Conservation (phyloP, 2,113 vertebrate species). For the Podarcis raffonei region DNA sequence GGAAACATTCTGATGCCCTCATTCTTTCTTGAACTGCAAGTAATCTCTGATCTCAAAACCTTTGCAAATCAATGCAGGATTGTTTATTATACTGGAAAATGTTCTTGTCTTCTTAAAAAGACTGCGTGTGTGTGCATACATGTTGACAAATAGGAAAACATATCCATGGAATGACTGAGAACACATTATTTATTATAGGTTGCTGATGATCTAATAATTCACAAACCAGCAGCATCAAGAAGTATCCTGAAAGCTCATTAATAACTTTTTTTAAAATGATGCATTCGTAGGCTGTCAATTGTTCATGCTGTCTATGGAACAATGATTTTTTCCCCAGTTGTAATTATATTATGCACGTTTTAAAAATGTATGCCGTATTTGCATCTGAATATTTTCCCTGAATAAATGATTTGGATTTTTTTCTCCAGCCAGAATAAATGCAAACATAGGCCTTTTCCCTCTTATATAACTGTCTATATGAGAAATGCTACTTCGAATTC, state of each 20-base stretch:
- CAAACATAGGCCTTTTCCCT: constrained; percentile 49
- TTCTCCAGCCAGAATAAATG: constrained; percentile 59
- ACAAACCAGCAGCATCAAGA: constrained; percentile 57
- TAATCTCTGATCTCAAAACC: constrained; percentile 22
- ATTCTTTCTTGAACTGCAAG: not conserved
- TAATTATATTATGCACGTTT: constrained; percentile 24
- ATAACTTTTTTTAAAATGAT: constrained; percentile 66
- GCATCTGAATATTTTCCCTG: constrained; percentile 35
- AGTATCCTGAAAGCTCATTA: constrained; percentile 65
- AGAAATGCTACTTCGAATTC: constrained; percentile 59
- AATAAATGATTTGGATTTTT: constrained; percentile 66
- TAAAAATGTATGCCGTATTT: constrained; percentile 13
- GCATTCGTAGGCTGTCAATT: constrained; percentile 50
- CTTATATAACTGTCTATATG: constrained; percentile 59
- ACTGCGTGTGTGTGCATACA: constrained; percentile 6
- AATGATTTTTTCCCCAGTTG: constrained; percentile 22
- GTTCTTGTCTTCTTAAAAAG: constrained; percentile 16
- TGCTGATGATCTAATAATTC: constrained; percentile 62
- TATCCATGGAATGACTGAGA: constrained; percentile 32
- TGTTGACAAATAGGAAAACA: constrained; percentile 37
- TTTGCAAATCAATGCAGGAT: constrained; percentile 1
- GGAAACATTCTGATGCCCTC: not conserved
- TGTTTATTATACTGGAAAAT: constrained; percentile 32
- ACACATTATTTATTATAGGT: constrained; percentile 67
- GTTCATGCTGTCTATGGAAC: constrained; percentile 42